Evolutionary conservation across 2,113 vertebrate genomes (phyloP).

Genomic region (Rhipidura dahli): DNA sequence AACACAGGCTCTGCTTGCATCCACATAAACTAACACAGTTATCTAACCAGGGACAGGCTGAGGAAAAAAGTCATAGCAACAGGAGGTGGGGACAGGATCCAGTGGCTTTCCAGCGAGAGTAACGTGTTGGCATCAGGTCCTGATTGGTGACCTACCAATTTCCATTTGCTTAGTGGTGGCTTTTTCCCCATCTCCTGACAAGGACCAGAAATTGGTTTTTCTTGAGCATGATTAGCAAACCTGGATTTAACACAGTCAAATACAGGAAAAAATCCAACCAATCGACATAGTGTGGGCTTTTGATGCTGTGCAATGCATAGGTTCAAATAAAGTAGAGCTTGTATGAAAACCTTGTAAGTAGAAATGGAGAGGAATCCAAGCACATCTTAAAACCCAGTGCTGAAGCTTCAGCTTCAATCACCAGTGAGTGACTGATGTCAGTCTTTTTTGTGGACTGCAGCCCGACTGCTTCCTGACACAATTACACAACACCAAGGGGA

Average conservation of each 20-base stretch:
- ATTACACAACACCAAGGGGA: neutral
- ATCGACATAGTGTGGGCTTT: neutral
- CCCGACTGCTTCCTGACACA: neutral
- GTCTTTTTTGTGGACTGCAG: neutral
- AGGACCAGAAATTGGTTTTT: neutral
- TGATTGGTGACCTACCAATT: neutral
- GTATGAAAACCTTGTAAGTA: neutral
- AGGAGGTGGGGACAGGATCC: neutral
- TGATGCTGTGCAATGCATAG: neutral
- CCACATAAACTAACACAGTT: neutral
- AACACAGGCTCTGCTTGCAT: neutral
- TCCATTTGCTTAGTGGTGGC: neutral
- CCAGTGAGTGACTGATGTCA: neutral
- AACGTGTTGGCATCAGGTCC: neutral
- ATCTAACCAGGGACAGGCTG: neutral
- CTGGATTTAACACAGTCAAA: neutral
- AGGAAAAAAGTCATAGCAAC: neutral
- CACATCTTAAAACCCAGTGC: neutral
- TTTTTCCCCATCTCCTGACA: neutral
- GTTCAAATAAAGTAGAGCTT: neutral
- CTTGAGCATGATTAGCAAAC: neutral
- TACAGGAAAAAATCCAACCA: neutral
- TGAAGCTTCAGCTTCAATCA: neutral
- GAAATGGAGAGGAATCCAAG: neutral
- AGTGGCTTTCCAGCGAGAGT: neutral